Percentiles rank a stretch among this genome's conserved stretches.
phyloP scores from a whole-genome alignment of 2,797 vertebrate genomes.

The Caiman crocodilus region DNA sequence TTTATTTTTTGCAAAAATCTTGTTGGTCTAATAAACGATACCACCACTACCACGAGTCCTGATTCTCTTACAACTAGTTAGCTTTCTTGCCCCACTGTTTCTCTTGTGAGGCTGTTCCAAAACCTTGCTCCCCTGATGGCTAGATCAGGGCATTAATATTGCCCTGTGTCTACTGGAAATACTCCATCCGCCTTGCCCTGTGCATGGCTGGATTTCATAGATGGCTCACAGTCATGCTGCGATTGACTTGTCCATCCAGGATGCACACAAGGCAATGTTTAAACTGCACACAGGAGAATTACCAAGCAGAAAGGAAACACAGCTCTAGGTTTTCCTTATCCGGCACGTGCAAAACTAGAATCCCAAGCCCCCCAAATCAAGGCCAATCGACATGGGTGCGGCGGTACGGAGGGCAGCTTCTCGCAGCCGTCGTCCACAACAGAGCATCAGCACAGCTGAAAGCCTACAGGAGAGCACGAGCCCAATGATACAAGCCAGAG shows the following conservation, averaged over 20 bases:
- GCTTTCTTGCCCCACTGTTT: too few relatives aligned
- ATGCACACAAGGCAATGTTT: accelerated
- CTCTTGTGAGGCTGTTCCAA: too few relatives aligned
- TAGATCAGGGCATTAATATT: too few relatives aligned
- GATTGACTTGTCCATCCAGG: not conserved
- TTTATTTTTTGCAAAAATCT: too few relatives aligned
- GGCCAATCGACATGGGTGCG: not conserved
- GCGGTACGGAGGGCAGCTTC: not conserved
- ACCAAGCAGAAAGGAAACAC: not conserved
- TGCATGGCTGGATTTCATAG: not conserved
- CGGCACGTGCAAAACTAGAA: not conserved
- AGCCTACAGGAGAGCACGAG: not conserved
- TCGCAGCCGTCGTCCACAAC: not conserved
- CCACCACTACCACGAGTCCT: too few relatives aligned
- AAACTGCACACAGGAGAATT: not conserved
- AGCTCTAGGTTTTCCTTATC: accelerated
- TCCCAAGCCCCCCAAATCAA: not conserved
- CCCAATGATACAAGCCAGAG: not conserved
- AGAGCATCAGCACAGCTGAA: not conserved
- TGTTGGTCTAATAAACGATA: too few relatives aligned
- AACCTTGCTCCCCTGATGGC: too few relatives aligned
- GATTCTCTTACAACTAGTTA: too few relatives aligned
- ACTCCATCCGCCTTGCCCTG: not conserved
- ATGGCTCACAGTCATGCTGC: not conserved
- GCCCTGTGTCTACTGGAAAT: too few relatives aligned